A percentile compares a stretch with the other conserved stretches of the same genome.
phyloP scores from a whole-genome alignment of 2,797 vertebrate genomes.

The Poeciliopsis paucimaculata region DNA sequence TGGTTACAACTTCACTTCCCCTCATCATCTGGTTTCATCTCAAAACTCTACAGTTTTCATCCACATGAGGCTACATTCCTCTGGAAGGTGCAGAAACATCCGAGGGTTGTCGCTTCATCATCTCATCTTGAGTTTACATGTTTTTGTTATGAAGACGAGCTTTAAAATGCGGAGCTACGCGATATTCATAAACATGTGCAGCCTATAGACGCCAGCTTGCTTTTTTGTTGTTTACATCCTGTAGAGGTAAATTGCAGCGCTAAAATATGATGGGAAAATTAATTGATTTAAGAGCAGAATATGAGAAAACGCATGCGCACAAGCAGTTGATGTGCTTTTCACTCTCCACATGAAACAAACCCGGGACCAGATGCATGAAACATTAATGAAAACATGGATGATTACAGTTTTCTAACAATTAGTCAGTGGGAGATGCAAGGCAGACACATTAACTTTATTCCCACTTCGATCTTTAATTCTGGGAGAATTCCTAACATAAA shows the following conservation, averaged over 20 bases:
- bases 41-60: conserved; percentile 20
- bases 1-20: conserved; percentile 10
- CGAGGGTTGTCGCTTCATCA: neutral
- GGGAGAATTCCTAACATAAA: neutral
- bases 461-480: neutral
- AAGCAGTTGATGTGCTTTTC: neutral
- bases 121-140: conserved; percentile 42
- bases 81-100: conserved; percentile 1
- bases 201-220: neutral
- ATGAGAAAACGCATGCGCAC: neutral
- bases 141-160: conserved; percentile 26
- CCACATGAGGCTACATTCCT: conserved; percentile 14
- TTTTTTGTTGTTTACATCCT: neutral
- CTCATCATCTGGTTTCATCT: conserved; percentile 4
- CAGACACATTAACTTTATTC: neutral
- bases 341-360: neutral
- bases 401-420: neutral
- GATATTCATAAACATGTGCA: neutral
- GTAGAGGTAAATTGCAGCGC: neutral
- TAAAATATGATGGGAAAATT: neutral
- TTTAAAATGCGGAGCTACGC: conserved; percentile 20
- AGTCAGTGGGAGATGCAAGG: neutral
- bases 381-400: neutral
- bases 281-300: neutral
- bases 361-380: neutral